Conservation (phyloP, 2,113 vertebrate genomes). For the Odontophorus gujanensis region DNA sequence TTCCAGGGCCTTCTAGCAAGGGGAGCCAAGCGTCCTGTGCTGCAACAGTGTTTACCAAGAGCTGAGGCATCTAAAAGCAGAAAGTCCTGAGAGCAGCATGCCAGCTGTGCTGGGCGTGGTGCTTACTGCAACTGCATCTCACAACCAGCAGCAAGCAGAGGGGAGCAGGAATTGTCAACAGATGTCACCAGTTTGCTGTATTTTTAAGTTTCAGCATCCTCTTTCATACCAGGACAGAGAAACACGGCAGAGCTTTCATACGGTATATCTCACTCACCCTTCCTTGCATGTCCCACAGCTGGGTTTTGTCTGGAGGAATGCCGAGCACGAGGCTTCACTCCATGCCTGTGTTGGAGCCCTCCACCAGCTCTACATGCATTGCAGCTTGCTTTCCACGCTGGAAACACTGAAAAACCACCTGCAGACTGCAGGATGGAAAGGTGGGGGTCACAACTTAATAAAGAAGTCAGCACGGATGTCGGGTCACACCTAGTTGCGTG, state of each 20-base stretch:
- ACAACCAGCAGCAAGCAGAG: background rate
- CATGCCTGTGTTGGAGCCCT: background rate
- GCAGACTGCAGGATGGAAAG: background rate
- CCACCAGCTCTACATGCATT: background rate
- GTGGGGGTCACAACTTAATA: background rate
- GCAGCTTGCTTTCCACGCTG: background rate
- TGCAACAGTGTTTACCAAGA: background rate
- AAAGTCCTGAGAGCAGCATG: background rate
- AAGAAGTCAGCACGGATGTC: rapidly evolving
- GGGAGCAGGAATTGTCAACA: background rate
- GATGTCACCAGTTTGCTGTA: background rate
- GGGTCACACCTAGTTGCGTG: background rate
- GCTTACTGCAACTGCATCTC: background rate
- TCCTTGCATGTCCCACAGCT: background rate
- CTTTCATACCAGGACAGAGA: background rate
- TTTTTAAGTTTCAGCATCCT: background rate
- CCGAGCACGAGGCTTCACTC: background rate
- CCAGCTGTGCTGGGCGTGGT: background rate
- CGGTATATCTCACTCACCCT: conserved; percentile 26
- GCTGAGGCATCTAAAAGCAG: background rate
- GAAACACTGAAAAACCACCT: background rate
- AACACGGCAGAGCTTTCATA: background rate
- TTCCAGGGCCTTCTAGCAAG: background rate
- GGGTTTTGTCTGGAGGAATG: background rate
- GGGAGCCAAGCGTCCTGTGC: background rate